phyloP scores from a whole-genome alignment of 2,113 vertebrate genomes.

The Ranitomeya variabilis region DNA sequence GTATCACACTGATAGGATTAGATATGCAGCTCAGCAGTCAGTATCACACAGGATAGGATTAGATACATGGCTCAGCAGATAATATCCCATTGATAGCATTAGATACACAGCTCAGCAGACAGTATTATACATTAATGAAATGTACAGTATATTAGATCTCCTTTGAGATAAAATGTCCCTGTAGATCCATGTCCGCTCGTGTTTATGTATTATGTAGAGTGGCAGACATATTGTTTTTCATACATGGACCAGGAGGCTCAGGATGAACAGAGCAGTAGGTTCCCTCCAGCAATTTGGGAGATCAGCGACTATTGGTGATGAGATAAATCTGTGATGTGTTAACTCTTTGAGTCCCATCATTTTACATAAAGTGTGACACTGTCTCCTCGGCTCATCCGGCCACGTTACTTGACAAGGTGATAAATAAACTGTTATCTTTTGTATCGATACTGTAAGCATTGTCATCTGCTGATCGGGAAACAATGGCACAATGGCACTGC shows the following conservation, averaged over 20 bases:
- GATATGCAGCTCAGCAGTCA: no score
- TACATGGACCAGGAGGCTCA: neutral
- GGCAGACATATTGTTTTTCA: no score
- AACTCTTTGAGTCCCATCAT: neutral
- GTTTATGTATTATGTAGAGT: no score
- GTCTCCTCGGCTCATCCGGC: neutral
- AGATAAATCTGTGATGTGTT: no score
- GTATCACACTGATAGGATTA: no score
- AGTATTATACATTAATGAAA: neutral
- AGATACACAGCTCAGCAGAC: neutral
- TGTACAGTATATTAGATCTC: no score
- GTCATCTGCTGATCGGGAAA: slow-evolving; percentile 15
- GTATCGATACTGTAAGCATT: neutral
- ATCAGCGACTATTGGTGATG: no score
- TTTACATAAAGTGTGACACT: neutral
- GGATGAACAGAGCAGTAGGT: neutral
- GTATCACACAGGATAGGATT: neutral
- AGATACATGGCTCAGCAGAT: neutral
- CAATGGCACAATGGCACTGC: slow-evolving; percentile 6
- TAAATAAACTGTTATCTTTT: neutral
- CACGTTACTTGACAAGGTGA: neutral
- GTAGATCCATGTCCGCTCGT: no score
- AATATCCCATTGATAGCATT: neutral
- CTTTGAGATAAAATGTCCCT: no score
- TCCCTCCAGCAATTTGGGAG: no score